Percentiles rank a stretch among this genome's conserved stretches.
Evolutionary conservation across 2,888 invertebrate species (phyloP).

Genomic region (Leucophenga maculata): DNA sequence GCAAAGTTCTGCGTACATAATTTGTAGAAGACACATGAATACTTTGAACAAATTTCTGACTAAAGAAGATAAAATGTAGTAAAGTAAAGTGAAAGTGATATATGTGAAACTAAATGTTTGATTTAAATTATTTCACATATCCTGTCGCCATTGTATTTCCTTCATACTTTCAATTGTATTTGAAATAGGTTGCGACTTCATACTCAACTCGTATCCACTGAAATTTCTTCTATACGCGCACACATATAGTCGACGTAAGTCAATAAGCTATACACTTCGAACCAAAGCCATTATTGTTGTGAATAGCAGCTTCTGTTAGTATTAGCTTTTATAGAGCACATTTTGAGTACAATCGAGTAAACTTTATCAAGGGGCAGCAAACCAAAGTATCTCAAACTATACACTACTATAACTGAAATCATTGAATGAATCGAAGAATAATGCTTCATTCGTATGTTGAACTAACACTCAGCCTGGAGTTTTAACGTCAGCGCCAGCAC

Average conservation of each 20-base stretch:
- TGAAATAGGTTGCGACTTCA: too few species aligned
- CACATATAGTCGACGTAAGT: not conserved
- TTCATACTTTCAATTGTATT: too few species aligned
- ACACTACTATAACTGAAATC: slow-evolving; percentile 24
- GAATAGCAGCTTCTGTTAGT: not conserved
- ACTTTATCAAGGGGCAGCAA: slow-evolving; percentile 2
- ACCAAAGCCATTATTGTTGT: not conserved
- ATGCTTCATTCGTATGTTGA: slow-evolving; percentile 20
- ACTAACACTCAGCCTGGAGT: slow-evolving; percentile 24
- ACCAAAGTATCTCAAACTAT: slow-evolving; percentile 16
- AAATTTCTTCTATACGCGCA: too few species aligned
- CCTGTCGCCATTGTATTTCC: too few species aligned
- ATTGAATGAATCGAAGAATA: slow-evolving; percentile 21
- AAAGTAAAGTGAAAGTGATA: too few species aligned
- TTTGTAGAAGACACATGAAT: too few species aligned
- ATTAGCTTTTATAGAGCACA: slow-evolving; percentile 16
- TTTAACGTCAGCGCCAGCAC: not conserved
- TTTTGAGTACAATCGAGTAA: slow-evolving; percentile 20
- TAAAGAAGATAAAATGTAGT: too few species aligned
- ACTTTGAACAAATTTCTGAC: too few species aligned
- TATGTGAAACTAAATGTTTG: too few species aligned
- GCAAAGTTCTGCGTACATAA: too few species aligned
- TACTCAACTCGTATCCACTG: too few species aligned
- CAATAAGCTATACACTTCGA: not conserved
- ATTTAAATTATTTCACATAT: too few species aligned